Evolutionary conservation across 2,888 invertebrate species (phyloP).

Genomic region (Hirtodrosophila alboralis): DNA sequence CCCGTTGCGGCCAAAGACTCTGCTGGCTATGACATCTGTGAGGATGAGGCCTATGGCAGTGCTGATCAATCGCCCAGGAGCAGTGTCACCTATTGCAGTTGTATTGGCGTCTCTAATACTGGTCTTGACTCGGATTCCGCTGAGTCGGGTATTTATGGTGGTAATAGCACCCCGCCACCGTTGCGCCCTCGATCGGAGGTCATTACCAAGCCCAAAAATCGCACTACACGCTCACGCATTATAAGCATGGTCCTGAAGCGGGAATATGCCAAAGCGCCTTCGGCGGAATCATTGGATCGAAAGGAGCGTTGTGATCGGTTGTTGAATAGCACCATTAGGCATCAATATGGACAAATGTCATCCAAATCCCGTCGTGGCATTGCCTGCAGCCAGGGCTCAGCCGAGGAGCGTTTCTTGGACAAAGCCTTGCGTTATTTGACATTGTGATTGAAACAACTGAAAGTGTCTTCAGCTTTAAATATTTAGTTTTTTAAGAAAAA

Average conservation of each 20-base stretch:
- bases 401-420: slow-evolving; percentile 70
- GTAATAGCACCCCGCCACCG: slow-evolving; percentile 37
- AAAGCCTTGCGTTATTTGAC: slow-evolving; percentile 79
- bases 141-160: slow-evolving; percentile 41
- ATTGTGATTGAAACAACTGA: slow-evolving; percentile 48
- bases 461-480: slow-evolving; percentile 13
- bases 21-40: slow-evolving; percentile 53
- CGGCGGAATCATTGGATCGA: slow-evolving; percentile 15
- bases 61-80: slow-evolving; percentile 46
- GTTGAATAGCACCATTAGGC: slow-evolving; percentile 38
- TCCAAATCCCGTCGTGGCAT: slow-evolving; percentile 40
- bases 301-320: slow-evolving; percentile 46
- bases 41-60: slow-evolving; percentile 66
- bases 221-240: slow-evolving; percentile 68
- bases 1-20: background rate
- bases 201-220: slow-evolving; percentile 49
- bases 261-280: slow-evolving; percentile 47
- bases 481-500: background rate
- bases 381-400: slow-evolving; percentile 36
- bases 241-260: slow-evolving; percentile 73
- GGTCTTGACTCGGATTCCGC: slow-evolving; percentile 48
- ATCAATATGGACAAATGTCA: slow-evolving; percentile 30
- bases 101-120: slow-evolving; percentile 30
- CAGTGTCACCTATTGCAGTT: slow-evolving; percentile 64
- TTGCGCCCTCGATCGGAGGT: slow-evolving; percentile 52